These are phyloP conservation scores for Phenganax marumi DNA, from an alignment of 92 coral and sea anemone species.

Conservation along the genomic window DNA sequence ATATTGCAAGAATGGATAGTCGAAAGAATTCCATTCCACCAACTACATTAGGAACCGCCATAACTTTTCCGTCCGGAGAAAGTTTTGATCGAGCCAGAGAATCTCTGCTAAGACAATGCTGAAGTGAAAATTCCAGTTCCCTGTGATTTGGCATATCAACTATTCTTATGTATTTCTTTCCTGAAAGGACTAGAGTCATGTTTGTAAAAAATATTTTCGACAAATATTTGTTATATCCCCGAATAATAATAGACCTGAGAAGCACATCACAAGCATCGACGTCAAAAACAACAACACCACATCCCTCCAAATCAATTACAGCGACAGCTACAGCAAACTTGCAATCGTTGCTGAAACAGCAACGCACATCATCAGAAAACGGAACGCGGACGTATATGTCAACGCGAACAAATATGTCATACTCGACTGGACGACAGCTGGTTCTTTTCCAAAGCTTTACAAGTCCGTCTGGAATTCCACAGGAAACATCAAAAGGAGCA, in stretches of 20 bases:
- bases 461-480: no score
- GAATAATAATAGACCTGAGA: no score
- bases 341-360: no score
- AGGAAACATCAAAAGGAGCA: background rate
- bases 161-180: background rate
- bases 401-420: no score
- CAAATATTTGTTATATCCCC: background rate
- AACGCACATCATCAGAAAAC: no score
- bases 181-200: background rate
- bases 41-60: background rate
- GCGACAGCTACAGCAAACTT: no score
- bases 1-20: background rate
- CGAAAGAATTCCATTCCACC: slow-evolving; percentile 6
- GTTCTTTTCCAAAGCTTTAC: no score
- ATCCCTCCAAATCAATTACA: no score
- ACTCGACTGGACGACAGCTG: no score
- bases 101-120: background rate
- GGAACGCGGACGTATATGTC: no score
- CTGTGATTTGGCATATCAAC: background rate
- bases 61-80: background rate
- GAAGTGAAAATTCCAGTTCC: background rate
- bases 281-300: no score
- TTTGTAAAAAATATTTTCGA: background rate
- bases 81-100: background rate
- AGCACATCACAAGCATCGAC: no score